Conservation (phyloP, 2,113 vertebrate species). For the Dipodomys merriami region DNA sequence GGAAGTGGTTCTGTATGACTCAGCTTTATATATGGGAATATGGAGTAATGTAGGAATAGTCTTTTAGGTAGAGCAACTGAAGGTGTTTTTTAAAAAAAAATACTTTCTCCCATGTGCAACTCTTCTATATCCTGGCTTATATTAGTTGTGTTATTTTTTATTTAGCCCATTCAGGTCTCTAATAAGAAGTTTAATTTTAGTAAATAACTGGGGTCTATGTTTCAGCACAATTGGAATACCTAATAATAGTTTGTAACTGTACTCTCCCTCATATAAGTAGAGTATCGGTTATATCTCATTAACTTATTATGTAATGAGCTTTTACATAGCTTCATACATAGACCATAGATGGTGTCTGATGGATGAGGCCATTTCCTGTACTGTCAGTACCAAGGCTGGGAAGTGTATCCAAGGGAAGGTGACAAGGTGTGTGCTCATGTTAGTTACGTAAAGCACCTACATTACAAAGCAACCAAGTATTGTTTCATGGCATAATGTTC, state of each 20-base stretch:
- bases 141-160: conserved; percentile 43
- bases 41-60: neutral
- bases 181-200: conserved; percentile 55
- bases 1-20: neutral
- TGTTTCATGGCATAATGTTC: neutral
- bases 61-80: conserved; percentile 29
- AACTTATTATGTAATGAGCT: conserved; percentile 20
- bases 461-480: conserved; percentile 2
- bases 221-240: conserved; percentile 38
- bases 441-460: neutral
- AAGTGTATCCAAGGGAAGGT: neutral
- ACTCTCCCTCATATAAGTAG: neutral
- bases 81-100: neutral
- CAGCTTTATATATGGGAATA: conserved; percentile 2
- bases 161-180: conserved; percentile 25
- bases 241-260: conserved; percentile 21
- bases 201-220: conserved; percentile 43
- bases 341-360: neutral
- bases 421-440: neutral
- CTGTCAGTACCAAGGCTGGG: neutral
- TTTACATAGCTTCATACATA: neutral
- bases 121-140: neutral
- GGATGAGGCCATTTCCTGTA: neutral
- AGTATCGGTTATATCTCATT: conserved; percentile 27
- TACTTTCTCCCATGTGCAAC: neutral